phyloP scores from a whole-genome alignment of 2,113 vertebrate genomes.

The Lucifuga dentata region DNA sequence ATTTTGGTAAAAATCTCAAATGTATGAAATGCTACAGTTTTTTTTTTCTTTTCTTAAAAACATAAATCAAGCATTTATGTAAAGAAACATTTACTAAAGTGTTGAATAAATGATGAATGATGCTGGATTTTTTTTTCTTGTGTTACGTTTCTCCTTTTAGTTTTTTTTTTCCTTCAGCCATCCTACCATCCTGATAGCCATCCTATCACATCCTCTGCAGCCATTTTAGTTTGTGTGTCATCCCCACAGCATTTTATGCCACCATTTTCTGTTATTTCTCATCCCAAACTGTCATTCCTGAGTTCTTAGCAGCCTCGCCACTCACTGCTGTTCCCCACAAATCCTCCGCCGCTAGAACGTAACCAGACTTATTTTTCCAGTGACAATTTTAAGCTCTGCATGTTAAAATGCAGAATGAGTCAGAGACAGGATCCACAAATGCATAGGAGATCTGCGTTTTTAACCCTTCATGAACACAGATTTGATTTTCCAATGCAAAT shows the following conservation, averaged over 20 bases:
- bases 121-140: conserved; percentile 32
- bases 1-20: conserved; percentile 42
- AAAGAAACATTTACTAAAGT: conserved; percentile 41
- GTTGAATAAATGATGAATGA: conserved; percentile 71
- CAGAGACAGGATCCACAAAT: not conserved
- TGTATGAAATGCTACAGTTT: conserved; percentile 9
- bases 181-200: not conserved
- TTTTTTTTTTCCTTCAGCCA: not conserved
- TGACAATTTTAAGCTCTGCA: not conserved
- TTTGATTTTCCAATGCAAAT: not conserved
- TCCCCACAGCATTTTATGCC: not conserved
- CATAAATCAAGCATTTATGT: conserved; percentile 56
- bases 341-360: conserved; percentile 6
- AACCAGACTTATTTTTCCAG: conserved; percentile 17
- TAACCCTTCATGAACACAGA: not conserved
- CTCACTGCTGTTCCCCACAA: conserved; percentile 13
- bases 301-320: conserved; percentile 6
- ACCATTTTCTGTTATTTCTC: conserved; percentile 4
- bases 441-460: not conserved
- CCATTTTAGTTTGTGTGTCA: conserved; percentile 9
- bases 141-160: conserved; percentile 18
- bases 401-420: conserved; percentile 2
- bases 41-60: conserved; percentile 15
- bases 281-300: conserved; percentile 27
- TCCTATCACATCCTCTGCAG: not conserved